Evolutionary conservation across 2,797 vertebrate species (phyloP), one percentile per base, ranked within the genome.

Genomic region (Microctenopoma lineatum): DNA sequence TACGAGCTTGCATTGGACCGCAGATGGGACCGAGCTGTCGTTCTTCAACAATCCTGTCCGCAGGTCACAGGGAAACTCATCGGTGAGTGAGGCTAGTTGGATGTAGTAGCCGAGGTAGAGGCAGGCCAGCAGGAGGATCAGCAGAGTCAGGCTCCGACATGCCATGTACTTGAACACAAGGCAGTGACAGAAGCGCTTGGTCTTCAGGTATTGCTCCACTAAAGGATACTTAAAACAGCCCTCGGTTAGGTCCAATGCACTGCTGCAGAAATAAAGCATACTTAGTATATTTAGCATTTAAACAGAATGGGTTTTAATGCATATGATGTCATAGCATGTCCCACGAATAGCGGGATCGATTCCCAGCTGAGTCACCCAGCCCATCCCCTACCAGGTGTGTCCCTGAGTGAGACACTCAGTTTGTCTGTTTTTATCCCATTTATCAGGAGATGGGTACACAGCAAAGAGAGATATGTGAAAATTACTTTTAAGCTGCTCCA

Each of bases 121-220:
- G 82, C 95, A 96, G 0, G 95, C 94, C 60, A 95, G 48, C 50
- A 96, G 75, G 26, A 97, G 89, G 56, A 94, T 95, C 29, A 91
- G 36, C 45, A 99, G 87, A 0, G 95, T 97, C 52, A 96, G 77
- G 64, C 92, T 82, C 6, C 95, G 94, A 69, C 97, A 98, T 4
- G 83, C 78, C 26, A 98, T 85, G 79, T 99, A 98, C 57, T 94
- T 96, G 16, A 93, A 42, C 27, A 97, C 94, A 7, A 99, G 90
- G 53, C 81, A 65, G 66, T 61, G 92, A 11, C 94, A 95, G 58
- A 82, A 90, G 55, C 91, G 95, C 85, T 98, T 99, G 0, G 96
- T 97, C 90, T 96, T 97, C 86, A 99, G 90, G 81, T 98, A 99
- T 81, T 97, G 96, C 77, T 98, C 96, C 82, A 98, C 97, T 47